Conservation (phyloP, 2,888 invertebrate species). For the Morpho achilles region DNA sequence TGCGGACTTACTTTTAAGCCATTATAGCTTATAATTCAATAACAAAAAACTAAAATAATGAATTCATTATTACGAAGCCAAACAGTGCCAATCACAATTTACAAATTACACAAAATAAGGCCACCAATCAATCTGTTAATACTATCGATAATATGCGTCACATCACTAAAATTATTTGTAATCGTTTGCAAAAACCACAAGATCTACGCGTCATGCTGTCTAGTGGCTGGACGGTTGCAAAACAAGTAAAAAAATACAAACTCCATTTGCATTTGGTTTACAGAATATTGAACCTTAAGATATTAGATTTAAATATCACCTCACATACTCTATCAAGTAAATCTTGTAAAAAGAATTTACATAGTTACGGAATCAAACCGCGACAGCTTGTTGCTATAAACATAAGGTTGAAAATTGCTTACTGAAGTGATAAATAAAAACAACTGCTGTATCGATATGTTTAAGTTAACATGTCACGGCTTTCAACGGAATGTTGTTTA, state of each 20-base stretch:
- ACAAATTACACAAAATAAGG: no score
- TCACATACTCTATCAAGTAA: conserved; percentile 5
- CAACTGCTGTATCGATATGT: conserved; percentile 26
- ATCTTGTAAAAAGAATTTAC: conserved; percentile 25
- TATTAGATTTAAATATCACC: conserved; percentile 21
- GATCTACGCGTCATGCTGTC: conserved; percentile 71
- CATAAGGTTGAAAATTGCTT: conserved; percentile 16
- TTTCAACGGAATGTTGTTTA: conserved; percentile 31
- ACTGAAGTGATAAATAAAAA: conserved; percentile 17
- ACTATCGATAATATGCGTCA: conserved; percentile 14
- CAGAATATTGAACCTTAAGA: conserved; percentile 36
- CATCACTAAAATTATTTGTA: conserved; percentile 55
- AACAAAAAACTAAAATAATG: no score
- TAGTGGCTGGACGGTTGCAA: conserved; percentile 47
- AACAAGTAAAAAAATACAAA: conserved; percentile 45
- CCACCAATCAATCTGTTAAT: not conserved
- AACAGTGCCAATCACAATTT: no score
- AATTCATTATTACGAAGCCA: no score
- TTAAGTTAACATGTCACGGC: conserved; percentile 32
- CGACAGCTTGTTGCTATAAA: conserved; percentile 5
- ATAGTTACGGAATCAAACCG: conserved; percentile 11
- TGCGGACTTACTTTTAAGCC: no score
- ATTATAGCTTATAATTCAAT: no score
- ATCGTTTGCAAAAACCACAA: conserved; percentile 63
- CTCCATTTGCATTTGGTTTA: conserved; percentile 20